Base-by-base conservation (phyloP, 2,797 vertebrate species). In the Scolopax rusticola region DNA sequence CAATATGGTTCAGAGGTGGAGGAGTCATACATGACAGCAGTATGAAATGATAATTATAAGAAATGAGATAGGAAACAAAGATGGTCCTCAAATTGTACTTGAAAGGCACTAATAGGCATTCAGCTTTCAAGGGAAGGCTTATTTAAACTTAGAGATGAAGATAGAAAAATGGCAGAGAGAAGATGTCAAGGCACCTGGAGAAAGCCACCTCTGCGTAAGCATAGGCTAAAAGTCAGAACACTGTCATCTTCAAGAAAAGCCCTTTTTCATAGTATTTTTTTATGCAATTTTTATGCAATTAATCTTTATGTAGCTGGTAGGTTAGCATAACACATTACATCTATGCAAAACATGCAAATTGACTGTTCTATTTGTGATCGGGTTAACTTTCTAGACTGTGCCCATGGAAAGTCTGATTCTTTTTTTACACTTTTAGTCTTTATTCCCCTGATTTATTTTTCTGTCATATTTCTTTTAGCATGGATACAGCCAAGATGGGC, bases 341-440 rank as follows among this genome's bases (percentile, higher is more conserved):
- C 33, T 64, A 13, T 43, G 41, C 18, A 68, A 74, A n/a, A 51
- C 51, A 78, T 47, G 13, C 65, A 74, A 50, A 64, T 57, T 67
- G 33, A 30, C 61, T 79, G 20, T 71, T 94, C 74, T 63, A 14
- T 74, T 47, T 87, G 60, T 16, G 19, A 8, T 74, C 3, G 6
- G 28, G n/a, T 57, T 87, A 53, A 32, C 41, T 93, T 91, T 80
- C 70, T 67, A 80, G 60, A 77, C 56, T 47, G 61, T 76, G 33
- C 24, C 18, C 24, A 19, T 68, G 33, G 36, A 13, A 85, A 77
- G 9, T 38, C 28, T 9, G 16, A 47, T 63, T 24, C 47, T 74
- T 86, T 41, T 77, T 91, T 97, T 82, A 53, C 14, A 30, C 33
- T 93, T 91, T 21, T 67, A 33, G 15, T 85, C 17, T 89, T 91